Evolutionary conservation across 2,113 vertebrate species (phyloP), one percentile per base, ranked within the genome.

Genomic region (Oncorhynchus mykiss): DNA sequence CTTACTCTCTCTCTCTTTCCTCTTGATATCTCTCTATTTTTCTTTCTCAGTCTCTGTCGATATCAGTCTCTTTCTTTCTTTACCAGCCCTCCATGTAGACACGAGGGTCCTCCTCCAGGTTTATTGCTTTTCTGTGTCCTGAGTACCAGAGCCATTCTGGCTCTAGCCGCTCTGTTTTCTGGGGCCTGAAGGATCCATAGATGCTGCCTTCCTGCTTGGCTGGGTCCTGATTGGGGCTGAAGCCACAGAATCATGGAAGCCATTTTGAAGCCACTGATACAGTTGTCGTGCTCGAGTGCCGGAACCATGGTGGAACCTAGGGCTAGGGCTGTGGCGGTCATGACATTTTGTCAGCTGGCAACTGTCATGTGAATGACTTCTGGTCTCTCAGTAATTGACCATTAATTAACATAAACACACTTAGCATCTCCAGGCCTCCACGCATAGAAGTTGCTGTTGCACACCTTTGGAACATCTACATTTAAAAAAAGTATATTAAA

Each of bases 171-270:
- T 39, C 20, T 0, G 0, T n/a, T 9, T 77, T 62, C 75, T 78
- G 76, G 48, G 75, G 75, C 83, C 76, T 87, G 86, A 81, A 78
- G 34, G 62, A 70, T 80, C 78, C 77, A 78, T 70, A 78, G 78
- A 85, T 83, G 70, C 74, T n/a, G 45, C 67, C 77, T 80, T 81
- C 75, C 71, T 86, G 88, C 82, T 79, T 85, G 89, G 78, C 78
- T 84, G 85, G 24, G 60, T 77, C 72, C 82, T 88, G 86, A 89
- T 90, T 81, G 73, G 78, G 13, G 34, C 57, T 71, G 67, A 79
- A 84, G 72, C 66, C 76, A 77, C 72, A 81, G 74, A 31, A 74
- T 57, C 82, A 72, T 82, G 22, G 66, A 77, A 73, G 71, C 71
- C 57, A 83, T 83, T 87, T 85, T 72, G 54, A 75, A 82, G 60